Evolutionary conservation across 2,888 invertebrate genomes (phyloP).

Genomic region (Pandemis corylana): DNA sequence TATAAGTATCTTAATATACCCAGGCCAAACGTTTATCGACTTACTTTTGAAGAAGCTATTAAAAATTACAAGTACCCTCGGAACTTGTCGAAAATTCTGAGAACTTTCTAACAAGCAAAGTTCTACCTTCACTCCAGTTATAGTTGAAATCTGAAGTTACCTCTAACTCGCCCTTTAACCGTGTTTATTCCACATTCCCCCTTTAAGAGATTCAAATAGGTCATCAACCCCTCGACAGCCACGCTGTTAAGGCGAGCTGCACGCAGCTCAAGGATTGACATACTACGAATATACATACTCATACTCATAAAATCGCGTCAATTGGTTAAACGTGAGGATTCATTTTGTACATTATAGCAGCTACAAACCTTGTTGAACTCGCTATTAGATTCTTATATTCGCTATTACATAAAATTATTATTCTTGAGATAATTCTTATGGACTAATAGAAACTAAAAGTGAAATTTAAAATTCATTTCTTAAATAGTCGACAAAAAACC

Average conservation of each 20-base stretch:
- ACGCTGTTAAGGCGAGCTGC: slow-evolving; percentile 14
- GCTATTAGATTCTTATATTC: too few species aligned
- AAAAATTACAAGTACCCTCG: slow-evolving; percentile 16
- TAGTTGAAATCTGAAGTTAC: slow-evolving; percentile 19
- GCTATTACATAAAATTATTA: too few species aligned
- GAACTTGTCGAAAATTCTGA: slow-evolving; percentile 27
- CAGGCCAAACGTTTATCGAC: background rate
- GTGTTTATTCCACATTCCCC: slow-evolving; percentile 26
- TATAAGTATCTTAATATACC: background rate
- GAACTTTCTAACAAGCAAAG: slow-evolving; percentile 29
- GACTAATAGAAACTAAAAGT: too few species aligned
- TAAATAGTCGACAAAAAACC: too few species aligned
- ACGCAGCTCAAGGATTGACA: slow-evolving; percentile 12
- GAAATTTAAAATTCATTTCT: too few species aligned
- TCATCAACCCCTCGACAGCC: slow-evolving; percentile 36
- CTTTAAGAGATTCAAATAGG: slow-evolving; percentile 32
- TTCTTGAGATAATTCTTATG: too few species aligned
- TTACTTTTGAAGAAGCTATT: slow-evolving; percentile 21
- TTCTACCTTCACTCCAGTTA: slow-evolving; percentile 14
- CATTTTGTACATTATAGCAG: too few species aligned
- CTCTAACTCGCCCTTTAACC: slow-evolving; percentile 15
- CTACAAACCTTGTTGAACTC: too few species aligned
- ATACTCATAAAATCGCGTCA: background rate
- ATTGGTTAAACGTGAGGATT: too few species aligned
- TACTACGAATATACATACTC: background rate